Conservation (phyloP, 1,140 invertebrate species). For the Drosophila setifemur region DNA sequence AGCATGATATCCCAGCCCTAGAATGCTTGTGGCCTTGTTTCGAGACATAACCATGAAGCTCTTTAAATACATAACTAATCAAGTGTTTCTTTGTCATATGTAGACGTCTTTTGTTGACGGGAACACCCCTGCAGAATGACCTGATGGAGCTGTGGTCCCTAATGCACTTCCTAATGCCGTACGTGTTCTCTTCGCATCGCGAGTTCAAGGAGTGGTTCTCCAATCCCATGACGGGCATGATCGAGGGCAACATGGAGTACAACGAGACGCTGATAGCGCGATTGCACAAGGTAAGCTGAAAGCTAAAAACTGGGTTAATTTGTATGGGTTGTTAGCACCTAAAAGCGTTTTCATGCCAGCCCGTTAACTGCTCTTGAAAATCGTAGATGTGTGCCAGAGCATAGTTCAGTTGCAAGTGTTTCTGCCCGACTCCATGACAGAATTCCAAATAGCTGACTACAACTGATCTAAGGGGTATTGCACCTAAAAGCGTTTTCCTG, state of each 20-base stretch:
- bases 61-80: background rate
- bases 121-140: slow-evolving; percentile 99
- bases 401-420: slow-evolving; percentile 51
- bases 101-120: slow-evolving; percentile 96
- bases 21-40: slow-evolving; percentile 77
- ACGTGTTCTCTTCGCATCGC: slow-evolving; percentile 98
- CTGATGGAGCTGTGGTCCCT: slow-evolving; percentile 99
- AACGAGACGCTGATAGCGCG: slow-evolving; percentile 97
- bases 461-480: background rate
- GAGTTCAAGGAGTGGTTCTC: slow-evolving; percentile 99
- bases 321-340: slow-evolving; percentile 27
- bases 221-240: slow-evolving; percentile 98
- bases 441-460: slow-evolving; percentile 29
- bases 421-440: background rate
- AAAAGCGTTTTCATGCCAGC: slow-evolving; percentile 73
- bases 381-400: slow-evolving; percentile 69
- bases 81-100: slow-evolving; percentile 47
- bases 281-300: slow-evolving; percentile 94
- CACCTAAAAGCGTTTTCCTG: slow-evolving; percentile 78
- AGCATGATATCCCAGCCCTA: slow-evolving; percentile 58
- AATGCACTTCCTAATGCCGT: slow-evolving; percentile 99
- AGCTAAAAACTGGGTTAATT: fast-evolving
- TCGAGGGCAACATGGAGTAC: slow-evolving; percentile 97
- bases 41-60: slow-evolving; percentile 26
- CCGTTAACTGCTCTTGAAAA: slow-evolving; percentile 61